These are phyloP conservation scores for Furcula furcula DNA, from an alignment of 2,888 invertebrate species.

Conservation along the genomic window DNA sequence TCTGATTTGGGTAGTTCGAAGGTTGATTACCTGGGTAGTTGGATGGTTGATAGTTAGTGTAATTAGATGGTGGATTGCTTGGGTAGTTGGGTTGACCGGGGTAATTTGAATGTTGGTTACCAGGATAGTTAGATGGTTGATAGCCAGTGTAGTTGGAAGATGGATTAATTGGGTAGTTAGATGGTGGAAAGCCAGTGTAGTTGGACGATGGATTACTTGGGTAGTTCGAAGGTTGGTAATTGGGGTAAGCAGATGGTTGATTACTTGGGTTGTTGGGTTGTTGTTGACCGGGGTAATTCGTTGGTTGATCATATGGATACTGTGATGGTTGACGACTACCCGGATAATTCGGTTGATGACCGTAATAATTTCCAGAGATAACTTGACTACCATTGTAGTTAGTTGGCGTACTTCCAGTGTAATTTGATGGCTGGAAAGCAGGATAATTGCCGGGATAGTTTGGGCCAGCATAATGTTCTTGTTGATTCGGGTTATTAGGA, in stretches of 20 bases:
- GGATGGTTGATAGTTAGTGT: constrained; percentile 11
- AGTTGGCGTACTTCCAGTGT: constrained; percentile 8
- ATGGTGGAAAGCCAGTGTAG: neutral
- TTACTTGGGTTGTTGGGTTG: constrained; percentile 16
- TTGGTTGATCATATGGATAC: constrained; percentile 6
- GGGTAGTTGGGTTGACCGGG: constrained; percentile 5
- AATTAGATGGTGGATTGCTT: neutral
- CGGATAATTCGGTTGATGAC: no score
- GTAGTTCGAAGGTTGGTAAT: constrained; percentile 12
- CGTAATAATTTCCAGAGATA: no score
- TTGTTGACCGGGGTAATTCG: constrained; percentile 9
- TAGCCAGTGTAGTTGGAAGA: constrained; percentile 3
- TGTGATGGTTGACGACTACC: no score
- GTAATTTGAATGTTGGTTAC: constrained; percentile 1
- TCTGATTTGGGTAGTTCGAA: constrained; percentile 10
- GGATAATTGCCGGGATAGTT: constrained; percentile 13
- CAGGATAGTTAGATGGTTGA: constrained; percentile 4
- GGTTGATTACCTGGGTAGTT: constrained; percentile 7
- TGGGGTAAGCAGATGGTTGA: constrained; percentile 14
- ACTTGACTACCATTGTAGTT: neutral
- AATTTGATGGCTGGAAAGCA: constrained; percentile 13
- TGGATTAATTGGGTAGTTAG: constrained; percentile 6
- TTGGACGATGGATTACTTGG: constrained; percentile 7
- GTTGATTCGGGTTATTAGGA: constrained; percentile 11
- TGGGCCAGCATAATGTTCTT: constrained; percentile 19